phyloP scores from a whole-genome alignment of 2,797 vertebrate genomes.

The Microctenopoma stevenorrisi region DNA sequence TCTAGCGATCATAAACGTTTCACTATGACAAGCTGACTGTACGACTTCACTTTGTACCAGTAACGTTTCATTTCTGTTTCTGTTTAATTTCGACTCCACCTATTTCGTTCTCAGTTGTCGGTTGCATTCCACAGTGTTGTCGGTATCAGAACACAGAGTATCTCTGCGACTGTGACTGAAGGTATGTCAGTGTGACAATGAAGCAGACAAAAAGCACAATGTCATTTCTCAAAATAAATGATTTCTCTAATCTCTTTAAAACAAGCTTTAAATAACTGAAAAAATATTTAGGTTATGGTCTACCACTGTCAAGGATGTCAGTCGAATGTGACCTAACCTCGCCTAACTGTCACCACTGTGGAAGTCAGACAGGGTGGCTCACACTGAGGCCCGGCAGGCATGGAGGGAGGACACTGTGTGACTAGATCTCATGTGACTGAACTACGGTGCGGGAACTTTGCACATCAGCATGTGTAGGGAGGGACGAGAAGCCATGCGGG shows the following conservation, averaged over 20 bases:
- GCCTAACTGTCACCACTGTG: conserved; percentile 4
- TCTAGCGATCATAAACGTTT: too few species aligned
- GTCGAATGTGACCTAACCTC: neutral
- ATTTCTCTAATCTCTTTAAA: neutral
- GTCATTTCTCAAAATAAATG: neutral
- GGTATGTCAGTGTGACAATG: neutral
- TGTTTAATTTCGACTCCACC: too few species aligned
- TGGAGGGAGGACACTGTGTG: conserved; percentile 37
- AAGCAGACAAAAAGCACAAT: neutral
- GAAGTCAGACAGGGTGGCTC: conserved; percentile 15
- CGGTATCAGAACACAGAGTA: neutral
- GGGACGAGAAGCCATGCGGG: conserved; percentile 9
- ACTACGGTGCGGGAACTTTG: conserved; percentile 25
- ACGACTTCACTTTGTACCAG: too few species aligned
- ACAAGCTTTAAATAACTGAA: neutral
- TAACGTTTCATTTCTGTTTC: too few species aligned
- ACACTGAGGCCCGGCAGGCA: conserved; percentile 17
- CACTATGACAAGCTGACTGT: too few species aligned
- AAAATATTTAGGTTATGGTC: neutral
- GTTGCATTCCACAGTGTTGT: neutral
- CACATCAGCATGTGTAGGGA: conserved; percentile 22
- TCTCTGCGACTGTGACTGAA: conserved; percentile 10
- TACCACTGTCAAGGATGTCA: neutral
- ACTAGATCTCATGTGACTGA: conserved; percentile 66
- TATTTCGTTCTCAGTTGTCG: neutral